A percentile compares a stretch with the other conserved stretches of the same genome.
phyloP scores from a whole-genome alignment of 1,140 invertebrate species.

The Drosophila nebulosa region DNA sequence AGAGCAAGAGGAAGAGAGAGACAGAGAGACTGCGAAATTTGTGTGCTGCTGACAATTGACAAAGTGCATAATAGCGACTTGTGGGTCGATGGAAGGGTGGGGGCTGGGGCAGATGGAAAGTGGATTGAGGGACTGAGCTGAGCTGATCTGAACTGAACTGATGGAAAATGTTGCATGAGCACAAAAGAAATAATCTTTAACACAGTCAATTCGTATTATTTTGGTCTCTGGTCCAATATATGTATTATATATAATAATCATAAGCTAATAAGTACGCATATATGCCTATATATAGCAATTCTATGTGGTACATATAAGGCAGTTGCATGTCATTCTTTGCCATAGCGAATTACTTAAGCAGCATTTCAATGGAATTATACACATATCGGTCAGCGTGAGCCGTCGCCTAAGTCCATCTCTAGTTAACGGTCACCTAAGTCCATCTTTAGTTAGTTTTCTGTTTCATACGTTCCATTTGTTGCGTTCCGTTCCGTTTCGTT shows the following conservation, averaged over 20 bases:
- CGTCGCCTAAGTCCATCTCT: background rate
- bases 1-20: slow-evolving; percentile 4
- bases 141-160: background rate
- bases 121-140: background rate
- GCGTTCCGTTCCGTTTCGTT: background rate
- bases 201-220: background rate
- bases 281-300: slow-evolving; percentile 7
- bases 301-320: background rate
- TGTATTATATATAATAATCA: background rate
- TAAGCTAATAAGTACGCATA: slow-evolving; percentile 17
- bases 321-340: slow-evolving; percentile 7
- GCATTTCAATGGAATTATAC: slow-evolving; percentile 8
- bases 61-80: slow-evolving; percentile 9
- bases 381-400: background rate
- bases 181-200: background rate
- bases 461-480: background rate
- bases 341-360: slow-evolving; percentile 32
- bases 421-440: background rate
- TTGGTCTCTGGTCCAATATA: background rate
- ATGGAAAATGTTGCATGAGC: background rate
- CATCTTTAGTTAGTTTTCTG: background rate
- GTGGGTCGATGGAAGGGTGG: background rate
- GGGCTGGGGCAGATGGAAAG: background rate
- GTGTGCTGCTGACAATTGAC: slow-evolving; percentile 2
- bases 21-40: background rate